Conservation (phyloP, 2,888 invertebrate genomes). For the Trypoxylon attenuatum region DNA sequence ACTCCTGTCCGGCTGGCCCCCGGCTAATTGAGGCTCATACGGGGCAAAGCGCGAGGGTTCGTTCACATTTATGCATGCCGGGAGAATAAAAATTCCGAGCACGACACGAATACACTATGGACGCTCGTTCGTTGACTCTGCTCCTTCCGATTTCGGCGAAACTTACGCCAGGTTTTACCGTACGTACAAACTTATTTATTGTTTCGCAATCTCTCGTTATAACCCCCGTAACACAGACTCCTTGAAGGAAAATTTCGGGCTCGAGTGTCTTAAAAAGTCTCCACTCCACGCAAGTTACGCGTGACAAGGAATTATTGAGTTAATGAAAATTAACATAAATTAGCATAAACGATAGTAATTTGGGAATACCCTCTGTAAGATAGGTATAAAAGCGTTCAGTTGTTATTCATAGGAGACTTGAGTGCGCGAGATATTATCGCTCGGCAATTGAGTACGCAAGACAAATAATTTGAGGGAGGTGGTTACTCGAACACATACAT, state of each 20-base stretch:
- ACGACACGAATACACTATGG: conserved; percentile 15
- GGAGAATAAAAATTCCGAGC: conserved; percentile 26
- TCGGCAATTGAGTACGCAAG: conserved; percentile 19
- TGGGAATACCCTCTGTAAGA: conserved; percentile 19
- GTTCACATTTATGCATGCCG: conserved; percentile 4
- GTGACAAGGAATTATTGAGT: conserved; percentile 16
- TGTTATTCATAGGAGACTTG: conserved; percentile 36
- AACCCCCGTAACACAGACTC: no score
- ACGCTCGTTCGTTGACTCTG: conserved; percentile 33
- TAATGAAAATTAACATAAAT: conserved; percentile 49
- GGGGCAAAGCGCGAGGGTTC: conserved; percentile 3
- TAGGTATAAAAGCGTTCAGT: conserved; percentile 31
- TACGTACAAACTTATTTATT: neutral
- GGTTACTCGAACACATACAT: neutral
- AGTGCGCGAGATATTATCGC: conserved; percentile 13
- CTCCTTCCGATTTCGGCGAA: conserved; percentile 29
- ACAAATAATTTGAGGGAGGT: conserved; percentile 14
- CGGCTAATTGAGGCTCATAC: neutral
- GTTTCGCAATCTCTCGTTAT: no score
- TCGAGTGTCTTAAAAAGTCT: no score
- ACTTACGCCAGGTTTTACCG: conserved; percentile 2
- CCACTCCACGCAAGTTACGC: conserved; percentile 33
- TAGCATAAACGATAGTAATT: conserved; percentile 41
- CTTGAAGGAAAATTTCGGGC: no score
- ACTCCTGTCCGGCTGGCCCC: no score